Base-by-base conservation (phyloP, 1,140 invertebrate genomes). In the Heliconius eleuchia region DNA sequence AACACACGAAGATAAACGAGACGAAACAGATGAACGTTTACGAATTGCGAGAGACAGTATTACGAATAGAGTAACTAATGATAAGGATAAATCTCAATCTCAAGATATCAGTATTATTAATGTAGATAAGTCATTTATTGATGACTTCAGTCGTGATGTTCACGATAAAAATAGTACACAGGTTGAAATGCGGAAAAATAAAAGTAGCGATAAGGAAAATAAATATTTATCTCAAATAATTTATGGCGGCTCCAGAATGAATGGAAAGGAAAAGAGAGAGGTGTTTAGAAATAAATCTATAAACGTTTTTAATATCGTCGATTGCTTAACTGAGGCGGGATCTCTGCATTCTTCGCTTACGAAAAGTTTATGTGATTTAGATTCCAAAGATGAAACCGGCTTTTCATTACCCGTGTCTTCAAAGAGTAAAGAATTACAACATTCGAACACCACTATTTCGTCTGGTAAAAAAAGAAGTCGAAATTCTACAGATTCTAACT, bases 211-310 rank as follows among this genome's bases (percentile, higher is more conserved):
- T 73, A 93, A 93, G 85, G 92, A 94, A 83, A 94, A 94, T 70
- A 90, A 93, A 81, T 86, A 91, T 73, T 73, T 84, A 50, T 84
- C 87, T 19, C 87, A 88, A 81, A 71, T 85, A 34, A 84, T 88
- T 71, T 85, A 89, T 34, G 85, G 85, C 50, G 78, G 83, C 23
- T 73, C 82, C 72, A 88, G 80, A 85, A 76, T 84, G n/a, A 89
- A 87, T 76, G 81, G 80, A 52, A 93, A 92, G 85, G 91, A 93
- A 82, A 94, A 94, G 78, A 86, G 93, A 83, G 93, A 94, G 87
- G 92, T 94, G 6, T 94, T 94, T 90, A 92, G 87, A 86, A 94
- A 94, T 89, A 94, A 94, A 79, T 94, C 93, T 34, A 92, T 94
- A 73, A 94, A 94, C 77, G 90, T 94, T 66, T 94, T 94, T 82